Conservation (phyloP, 2,888 invertebrate genomes). For the Campoplex capitator region DNA sequence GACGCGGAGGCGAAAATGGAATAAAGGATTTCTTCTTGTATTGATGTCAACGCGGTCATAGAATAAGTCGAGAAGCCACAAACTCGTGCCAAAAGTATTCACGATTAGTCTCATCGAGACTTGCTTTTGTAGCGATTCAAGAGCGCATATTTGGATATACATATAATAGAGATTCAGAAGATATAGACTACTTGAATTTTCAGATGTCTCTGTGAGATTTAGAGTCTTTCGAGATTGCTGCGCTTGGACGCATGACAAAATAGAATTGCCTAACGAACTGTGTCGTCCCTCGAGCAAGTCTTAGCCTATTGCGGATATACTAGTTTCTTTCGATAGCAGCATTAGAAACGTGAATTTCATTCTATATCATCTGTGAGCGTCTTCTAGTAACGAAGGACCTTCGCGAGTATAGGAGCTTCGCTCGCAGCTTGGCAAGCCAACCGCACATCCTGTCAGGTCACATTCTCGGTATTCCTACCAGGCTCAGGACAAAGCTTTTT, state of each 20-base stretch:
- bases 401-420: conserved; percentile 66
- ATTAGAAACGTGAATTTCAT: conserved; percentile 38
- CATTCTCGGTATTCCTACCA: conserved; percentile 17
- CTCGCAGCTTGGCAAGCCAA: conserved; percentile 36
- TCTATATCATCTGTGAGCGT: conserved; percentile 41
- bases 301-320: conserved; percentile 21
- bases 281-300: conserved; percentile 72
- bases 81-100: conserved; percentile 21
- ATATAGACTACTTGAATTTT: conserved; percentile 28
- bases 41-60: conserved; percentile 4
- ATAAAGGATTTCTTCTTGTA: neutral
- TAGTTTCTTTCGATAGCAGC: conserved; percentile 16
- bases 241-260: conserved; percentile 77
- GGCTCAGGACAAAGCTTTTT: conserved; percentile 25
- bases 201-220: conserved; percentile 41
- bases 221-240: conserved; percentile 48
- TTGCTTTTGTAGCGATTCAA: neutral
- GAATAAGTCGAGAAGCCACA: neutral
- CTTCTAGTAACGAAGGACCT: conserved; percentile 73
- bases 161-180: neutral
- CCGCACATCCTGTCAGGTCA: conserved; percentile 39
- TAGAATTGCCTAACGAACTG: conserved; percentile 80
- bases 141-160: neutral
- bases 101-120: conserved; percentile 34
- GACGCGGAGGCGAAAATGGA: neutral